Conservation (phyloP, 2,113 vertebrate species). For the Machaerirhynchus nigripectus region DNA sequence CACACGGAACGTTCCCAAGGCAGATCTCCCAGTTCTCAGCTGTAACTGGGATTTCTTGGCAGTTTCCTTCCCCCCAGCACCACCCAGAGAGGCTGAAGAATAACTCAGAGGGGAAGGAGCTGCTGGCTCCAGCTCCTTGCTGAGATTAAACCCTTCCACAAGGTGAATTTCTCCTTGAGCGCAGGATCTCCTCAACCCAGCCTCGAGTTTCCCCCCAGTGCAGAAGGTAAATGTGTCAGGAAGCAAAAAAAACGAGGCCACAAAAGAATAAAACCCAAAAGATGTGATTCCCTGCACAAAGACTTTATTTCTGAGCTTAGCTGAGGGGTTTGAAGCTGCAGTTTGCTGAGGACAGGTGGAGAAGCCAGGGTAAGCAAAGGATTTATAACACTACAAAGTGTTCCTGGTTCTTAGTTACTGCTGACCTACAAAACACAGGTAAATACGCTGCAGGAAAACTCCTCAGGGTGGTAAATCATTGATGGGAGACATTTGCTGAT, state of each 20-base stretch:
- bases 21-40: neutral
- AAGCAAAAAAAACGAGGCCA: neutral
- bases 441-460: neutral
- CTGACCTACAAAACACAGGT: neutral
- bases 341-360: neutral
- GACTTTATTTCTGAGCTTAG: neutral
- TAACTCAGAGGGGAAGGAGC: neutral
- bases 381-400: constrained; percentile 1
- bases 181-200: neutral
- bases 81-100: neutral
- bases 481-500: neutral
- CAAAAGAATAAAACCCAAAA: neutral
- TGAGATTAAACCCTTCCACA: neutral
- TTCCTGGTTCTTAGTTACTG: constrained; percentile 37
- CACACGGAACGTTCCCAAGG: neutral
- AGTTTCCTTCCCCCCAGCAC: neutral
- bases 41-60: neutral
- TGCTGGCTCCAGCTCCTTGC: neutral
- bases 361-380: constrained; percentile 20
- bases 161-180: constrained; percentile 36
- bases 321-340: neutral
- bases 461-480: constrained; percentile 30
- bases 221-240: neutral
- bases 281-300: neutral
- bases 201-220: neutral